phyloP scores from a whole-genome alignment of 2,888 invertebrate species.

The Iselma pallidipennis region DNA sequence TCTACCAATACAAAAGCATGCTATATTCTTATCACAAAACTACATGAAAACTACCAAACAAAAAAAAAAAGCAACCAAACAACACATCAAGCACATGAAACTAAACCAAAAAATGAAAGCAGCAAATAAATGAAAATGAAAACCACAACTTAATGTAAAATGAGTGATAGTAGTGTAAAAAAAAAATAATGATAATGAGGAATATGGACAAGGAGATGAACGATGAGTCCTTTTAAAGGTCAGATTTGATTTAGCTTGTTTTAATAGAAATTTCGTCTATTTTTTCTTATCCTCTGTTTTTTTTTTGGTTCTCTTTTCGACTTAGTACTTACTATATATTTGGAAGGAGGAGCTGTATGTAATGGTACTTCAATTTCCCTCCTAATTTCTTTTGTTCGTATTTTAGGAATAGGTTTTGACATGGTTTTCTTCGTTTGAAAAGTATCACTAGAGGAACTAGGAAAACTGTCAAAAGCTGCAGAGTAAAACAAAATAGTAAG shows the following conservation, averaged over 20 bases:
- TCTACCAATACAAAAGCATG: constrained; percentile 1
- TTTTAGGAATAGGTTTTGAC: constrained; percentile 51
- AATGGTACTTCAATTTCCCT: constrained; percentile 41
- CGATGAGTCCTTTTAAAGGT: constrained; percentile 34
- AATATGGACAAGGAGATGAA: constrained; percentile 15
- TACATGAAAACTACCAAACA: constrained; percentile 10
- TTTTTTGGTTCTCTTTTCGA: constrained; percentile 12
- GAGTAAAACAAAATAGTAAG: constrained; percentile 32
- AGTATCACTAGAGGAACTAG: constrained; percentile 43
- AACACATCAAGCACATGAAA: constrained; percentile 23
- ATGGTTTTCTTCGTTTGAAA: constrained; percentile 50
- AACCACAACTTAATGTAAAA: constrained; percentile 11
- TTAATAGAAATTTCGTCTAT: not conserved
- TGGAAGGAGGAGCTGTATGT: constrained; percentile 38
- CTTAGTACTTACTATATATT: constrained; percentile 42
- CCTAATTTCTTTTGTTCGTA: constrained; percentile 48
- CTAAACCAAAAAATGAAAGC: constrained; percentile 6
- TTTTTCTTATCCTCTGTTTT: constrained; percentile 8
- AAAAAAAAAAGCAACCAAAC: constrained; percentile 5
- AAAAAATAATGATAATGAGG: constrained; percentile 24
- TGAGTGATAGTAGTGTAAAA: constrained; percentile 12
- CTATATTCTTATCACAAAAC: not conserved
- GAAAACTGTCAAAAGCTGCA: constrained; percentile 39
- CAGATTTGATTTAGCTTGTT: constrained; percentile 41
- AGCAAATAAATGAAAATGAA: not conserved